Conservation (phyloP, 2,888 invertebrate species). For the Chydorus sphaericus region DNA sequence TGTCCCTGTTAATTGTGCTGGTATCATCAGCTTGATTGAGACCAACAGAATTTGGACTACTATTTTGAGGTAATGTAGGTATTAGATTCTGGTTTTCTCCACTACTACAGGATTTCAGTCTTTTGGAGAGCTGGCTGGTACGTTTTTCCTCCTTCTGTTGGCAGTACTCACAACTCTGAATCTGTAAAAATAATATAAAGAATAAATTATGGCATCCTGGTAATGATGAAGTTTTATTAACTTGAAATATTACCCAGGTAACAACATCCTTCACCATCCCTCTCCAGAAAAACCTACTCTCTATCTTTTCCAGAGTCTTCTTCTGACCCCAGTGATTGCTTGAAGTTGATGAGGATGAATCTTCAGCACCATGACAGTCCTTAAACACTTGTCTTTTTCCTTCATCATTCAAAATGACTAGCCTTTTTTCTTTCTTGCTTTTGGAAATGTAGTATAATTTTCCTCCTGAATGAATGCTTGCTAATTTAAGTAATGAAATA, state of each 20-base stretch:
- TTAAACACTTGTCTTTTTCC: constrained; percentile 8
- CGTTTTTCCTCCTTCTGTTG: neutral
- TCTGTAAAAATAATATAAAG: neutral
- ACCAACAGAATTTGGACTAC: too few species aligned
- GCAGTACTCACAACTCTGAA: neutral
- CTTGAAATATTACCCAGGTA: constrained; percentile 4
- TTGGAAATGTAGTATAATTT: constrained; percentile 10
- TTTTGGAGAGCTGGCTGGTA: neutral
- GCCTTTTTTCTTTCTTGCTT: neutral
- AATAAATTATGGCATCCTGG: neutral
- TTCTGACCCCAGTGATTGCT: constrained; percentile 9
- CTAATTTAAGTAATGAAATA: too few species aligned
- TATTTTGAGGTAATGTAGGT: too few species aligned
- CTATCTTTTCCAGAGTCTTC: constrained; percentile 26
- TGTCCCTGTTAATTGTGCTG: neutral
- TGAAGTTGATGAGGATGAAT: too few species aligned
- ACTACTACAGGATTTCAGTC: neutral
- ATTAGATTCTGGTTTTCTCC: too few species aligned
- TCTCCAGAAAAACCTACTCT: constrained; percentile 14
- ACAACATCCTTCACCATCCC: constrained; percentile 12
- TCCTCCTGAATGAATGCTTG: neutral
- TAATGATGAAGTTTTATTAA: neutral
- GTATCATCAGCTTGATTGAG: too few species aligned
- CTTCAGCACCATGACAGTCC: constrained; percentile 7
- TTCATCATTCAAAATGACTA: constrained; percentile 10